Evolutionary conservation across 1,140 invertebrate genomes (phyloP), one percentile per base, ranked within the genome.

Genomic region (Cepaea nemoralis): DNA sequence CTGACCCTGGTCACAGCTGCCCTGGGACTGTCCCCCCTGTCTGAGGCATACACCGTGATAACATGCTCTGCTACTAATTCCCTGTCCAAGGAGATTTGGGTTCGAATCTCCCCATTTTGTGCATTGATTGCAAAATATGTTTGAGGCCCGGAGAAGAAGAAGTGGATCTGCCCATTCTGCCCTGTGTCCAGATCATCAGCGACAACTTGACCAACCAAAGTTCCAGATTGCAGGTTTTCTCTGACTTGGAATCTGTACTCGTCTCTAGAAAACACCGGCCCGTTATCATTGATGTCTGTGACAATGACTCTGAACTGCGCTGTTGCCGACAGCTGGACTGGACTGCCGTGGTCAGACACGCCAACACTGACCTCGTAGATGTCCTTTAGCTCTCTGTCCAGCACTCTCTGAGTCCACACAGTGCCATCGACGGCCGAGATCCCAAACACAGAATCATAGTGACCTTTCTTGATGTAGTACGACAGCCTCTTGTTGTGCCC

Each of bases 401-500:
- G 90, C 24, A 50, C 59, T 37, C 84, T 88, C 84, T 91, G 92
- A 33, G 98, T 92, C 87, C 96, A 97, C 31, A 99, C 93, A 93
- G 95, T 95, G n/a, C 97, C 97, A 24, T 84, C 83, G 24, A 84
- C 82, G 0, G 97, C 94, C 86, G 95, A 96, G 59, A 98, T 95
- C 50, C 95, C 95, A 92, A 98, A 98, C 33, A 94, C 92, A 27
- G 85, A 81, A 42, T 86, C 83, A 69, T 89, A 80, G 2, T 66
- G 59, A 14, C 81, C 55, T 8, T 83, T 80, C 76, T 94, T 86
- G 27, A 97, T 93, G 66, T 94, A 94, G 91, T 98, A 99, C 19
- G 96, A 97, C 83, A 99, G 92, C 39, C 96, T 93, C 2, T 96
- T 97, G 91, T 98, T 98, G 78, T 85, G 83, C 92, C 98, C 98